Evolutionary conservation across 2,797 vertebrate genomes (phyloP), one percentile per base, ranked within the genome.

Genomic region (Cossypha niveicapilla): DNA sequence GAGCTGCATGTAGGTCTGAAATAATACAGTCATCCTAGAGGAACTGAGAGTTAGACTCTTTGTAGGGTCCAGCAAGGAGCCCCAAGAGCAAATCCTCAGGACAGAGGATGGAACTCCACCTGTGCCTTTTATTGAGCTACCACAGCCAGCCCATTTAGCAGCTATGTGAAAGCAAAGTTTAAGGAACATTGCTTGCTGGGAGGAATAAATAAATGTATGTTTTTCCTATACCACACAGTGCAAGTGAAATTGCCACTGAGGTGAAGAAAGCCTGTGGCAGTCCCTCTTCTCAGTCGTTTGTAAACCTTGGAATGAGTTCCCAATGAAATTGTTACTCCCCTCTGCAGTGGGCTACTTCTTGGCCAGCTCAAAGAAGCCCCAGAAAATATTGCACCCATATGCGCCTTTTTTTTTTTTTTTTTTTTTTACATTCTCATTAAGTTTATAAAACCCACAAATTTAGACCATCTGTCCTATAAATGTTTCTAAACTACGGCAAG

Each of bases 401-500:
- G 92, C 3, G 63, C 30, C 34, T 83, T 65, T 53, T 48, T 89
- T 92, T 41, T 92, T 92, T 93, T 37, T 83, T 65, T 53, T 48
- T 89, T 37, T 87, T 94, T 94, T 92, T 61, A 93, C 88, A 91
- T 91, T 96, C 92, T 97, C 90, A 96, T 97, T 97, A 96, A 96
- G 90, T 96, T 97, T 97, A 93, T 96, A 96, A 96, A 96, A 94
- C 87, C 96, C 96, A 97, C 95, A 94, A 97, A 97, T 93, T 92
- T 97, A 97, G 94, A 95, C 84, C 94, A 97, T 88, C 83, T 97
- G 96, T 96, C 92, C 94, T 96, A 93, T 97, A 96, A 96, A 96
- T 94, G 97, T 97, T 97, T 96, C 93, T 97, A 94, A 96, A 97
- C 87, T 96, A 66, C 45, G 93, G 62, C 94, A 86, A 96, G 94